Conservation (phyloP, 2,888 invertebrate species). For the Pachymerium ferrugineum region DNA sequence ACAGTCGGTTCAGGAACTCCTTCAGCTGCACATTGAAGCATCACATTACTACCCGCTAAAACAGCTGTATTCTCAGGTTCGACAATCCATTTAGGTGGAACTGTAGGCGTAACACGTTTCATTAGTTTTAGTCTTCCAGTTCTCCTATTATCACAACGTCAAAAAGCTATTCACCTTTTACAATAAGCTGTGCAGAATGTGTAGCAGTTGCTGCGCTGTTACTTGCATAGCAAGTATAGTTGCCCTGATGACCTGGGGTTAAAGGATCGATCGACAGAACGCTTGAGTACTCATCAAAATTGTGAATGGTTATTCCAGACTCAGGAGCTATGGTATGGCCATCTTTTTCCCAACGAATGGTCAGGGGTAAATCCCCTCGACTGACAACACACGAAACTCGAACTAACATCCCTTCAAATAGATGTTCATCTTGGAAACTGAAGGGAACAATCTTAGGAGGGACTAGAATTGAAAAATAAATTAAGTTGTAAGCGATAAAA, state of each 20-base stretch:
- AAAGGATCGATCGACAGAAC: conserved; percentile 45
- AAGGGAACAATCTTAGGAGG: conserved; percentile 39
- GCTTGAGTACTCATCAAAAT: conserved; percentile 47
- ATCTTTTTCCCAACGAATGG: conserved; percentile 65
- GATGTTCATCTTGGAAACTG: conserved; percentile 37
- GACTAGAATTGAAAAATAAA: conserved; percentile 30
- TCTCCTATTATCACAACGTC: neutral
- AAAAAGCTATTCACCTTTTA: conserved; percentile 44
- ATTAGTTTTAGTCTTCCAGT: too few relatives aligned
- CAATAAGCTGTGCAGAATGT: conserved; percentile 44
- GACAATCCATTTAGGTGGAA: conserved; percentile 47
- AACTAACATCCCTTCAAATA: conserved; percentile 38
- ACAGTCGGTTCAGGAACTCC: conserved; percentile 47
- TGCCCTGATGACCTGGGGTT: conserved; percentile 45
- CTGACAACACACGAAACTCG: conserved; percentile 38
- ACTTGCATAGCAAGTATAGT: conserved; percentile 47
- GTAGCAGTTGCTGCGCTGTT: conserved; percentile 40
- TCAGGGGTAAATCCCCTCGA: conserved; percentile 47
- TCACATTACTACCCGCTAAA: conserved; percentile 43
- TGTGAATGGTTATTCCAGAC: conserved; percentile 30
- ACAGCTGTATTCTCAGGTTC: conserved; percentile 46
- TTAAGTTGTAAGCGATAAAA: too few relatives aligned
- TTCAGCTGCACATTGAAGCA: conserved; percentile 45
- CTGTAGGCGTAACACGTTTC: too few relatives aligned
- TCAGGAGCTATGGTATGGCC: conserved; percentile 51